phyloP scores from a whole-genome alignment of 2,797 vertebrate species.

The Nannoperca obscura region DNA sequence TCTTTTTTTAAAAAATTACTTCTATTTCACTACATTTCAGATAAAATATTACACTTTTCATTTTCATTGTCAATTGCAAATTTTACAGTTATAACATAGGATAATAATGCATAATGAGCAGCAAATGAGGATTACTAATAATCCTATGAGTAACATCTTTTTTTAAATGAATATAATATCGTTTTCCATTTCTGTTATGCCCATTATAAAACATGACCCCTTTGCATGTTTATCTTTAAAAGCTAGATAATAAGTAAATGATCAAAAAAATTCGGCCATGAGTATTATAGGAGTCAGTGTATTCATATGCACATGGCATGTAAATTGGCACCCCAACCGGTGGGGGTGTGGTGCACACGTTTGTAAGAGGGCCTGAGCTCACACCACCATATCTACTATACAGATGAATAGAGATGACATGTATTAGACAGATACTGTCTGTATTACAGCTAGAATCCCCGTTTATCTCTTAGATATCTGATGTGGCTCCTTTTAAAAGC shows the following conservation, averaged over 20 bases:
- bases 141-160: neutral
- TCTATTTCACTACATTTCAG: neutral
- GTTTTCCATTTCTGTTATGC: neutral
- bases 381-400: too few species aligned
- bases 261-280: neutral
- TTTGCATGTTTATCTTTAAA: neutral
- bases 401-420: neutral
- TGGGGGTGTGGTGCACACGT: slow-evolving; percentile 15
- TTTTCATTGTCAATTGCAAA: neutral
- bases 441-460: too few species aligned
- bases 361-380: neutral
- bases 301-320: neutral
- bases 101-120: too few species aligned
- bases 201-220: neutral
- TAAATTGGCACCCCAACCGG: neutral
- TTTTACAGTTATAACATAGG: too few species aligned
- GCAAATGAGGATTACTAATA: neutral
- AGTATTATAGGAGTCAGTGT: neutral
- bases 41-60: neutral
- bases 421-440: too few species aligned
- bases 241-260: neutral
- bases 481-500: neutral
- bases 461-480: neutral
- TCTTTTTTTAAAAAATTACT: too few species aligned
- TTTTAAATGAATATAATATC: neutral